A percentile compares a stretch with the other conserved stretches of the same genome.
phyloP scores from a whole-genome alignment of 2,113 vertebrate species.

The Pseudorectes ferrugineus region DNA sequence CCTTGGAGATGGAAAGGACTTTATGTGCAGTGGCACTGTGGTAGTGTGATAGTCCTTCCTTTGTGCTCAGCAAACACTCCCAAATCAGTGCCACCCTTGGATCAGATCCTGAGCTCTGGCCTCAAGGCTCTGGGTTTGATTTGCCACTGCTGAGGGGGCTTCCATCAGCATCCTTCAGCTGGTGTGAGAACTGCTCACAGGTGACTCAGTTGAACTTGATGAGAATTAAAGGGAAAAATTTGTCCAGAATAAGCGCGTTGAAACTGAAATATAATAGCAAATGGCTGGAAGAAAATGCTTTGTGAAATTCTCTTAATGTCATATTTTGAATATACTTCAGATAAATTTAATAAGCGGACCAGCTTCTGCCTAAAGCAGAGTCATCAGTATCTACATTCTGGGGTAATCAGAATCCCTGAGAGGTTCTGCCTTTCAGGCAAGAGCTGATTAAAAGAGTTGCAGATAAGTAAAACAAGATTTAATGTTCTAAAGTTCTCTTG shows the following conservation, averaged over 20 bases:
- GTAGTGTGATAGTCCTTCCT: not conserved
- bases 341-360: not conserved
- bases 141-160: not conserved
- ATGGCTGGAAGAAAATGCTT: not conserved
- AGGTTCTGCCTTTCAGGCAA: not conserved
- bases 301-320: not conserved
- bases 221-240: not conserved
- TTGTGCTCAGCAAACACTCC: not conserved
- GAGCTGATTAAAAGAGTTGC: not conserved
- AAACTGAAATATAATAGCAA: not conserved
- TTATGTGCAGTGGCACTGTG: not conserved
- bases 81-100: not conserved
- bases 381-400: not conserved
- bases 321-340: not conserved
- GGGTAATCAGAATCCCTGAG: not conserved
- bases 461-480: not conserved
- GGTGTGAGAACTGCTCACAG: not conserved
- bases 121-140: not conserved
- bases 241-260: not conserved
- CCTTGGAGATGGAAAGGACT: not conserved
- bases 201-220: not conserved
- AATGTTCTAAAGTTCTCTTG: not conserved
- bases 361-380: not conserved
- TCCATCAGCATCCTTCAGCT: not conserved
- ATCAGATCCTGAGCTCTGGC: not conserved